Evolutionary conservation across 2,888 invertebrate genomes (phyloP), one percentile per base, ranked within the genome.

Genomic region (Nymphalis polychloros): DNA sequence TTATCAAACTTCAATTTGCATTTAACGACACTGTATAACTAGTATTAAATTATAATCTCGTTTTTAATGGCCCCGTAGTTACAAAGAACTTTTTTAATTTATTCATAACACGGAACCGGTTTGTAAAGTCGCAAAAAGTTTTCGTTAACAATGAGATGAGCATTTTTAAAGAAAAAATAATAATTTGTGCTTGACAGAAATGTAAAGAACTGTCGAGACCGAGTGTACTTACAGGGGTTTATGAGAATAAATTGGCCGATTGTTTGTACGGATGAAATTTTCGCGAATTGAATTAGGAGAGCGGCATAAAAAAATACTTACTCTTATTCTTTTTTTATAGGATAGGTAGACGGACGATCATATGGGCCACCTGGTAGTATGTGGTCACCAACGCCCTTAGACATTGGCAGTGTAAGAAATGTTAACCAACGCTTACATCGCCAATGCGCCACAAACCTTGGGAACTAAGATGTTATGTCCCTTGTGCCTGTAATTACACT

Each of bases 81-180:
- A 71, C 73, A 64, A 78, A 74, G 79, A 90, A 90, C 86, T 90
- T 91, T 89, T 87, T 84, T 90, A 89, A 91, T 90, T 90, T 91
- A 91, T 91, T 91, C 91, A 90, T 90, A 90, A 88, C 90, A 88
- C 86, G 84, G 81, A 84, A 83, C 83, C 81, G 82, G 83, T 85
- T 84, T 84, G 86, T 85, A 79, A 84, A 88, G 84, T 86, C 85
- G 82, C 80, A 79, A 77, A 48, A 65, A 65, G 35, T 49, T 63
- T 27, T 27, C 27, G 53, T 50, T 47, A 66, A 66, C 63, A 66
- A 66, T 59, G 47, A 47, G 85, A 86, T 85, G 87, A 85, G 82
- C 82, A 79, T 84, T 87, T 19, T 81, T 82, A 81, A 84, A 84
- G 82, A 81, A 81, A 31, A 31, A 31, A 31, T 31, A 78, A 81